Percentiles rank a stretch among this genome's conserved stretches.
phyloP scores from a whole-genome alignment of 2,888 invertebrate genomes.

The Listrodromus nycthemerus region DNA sequence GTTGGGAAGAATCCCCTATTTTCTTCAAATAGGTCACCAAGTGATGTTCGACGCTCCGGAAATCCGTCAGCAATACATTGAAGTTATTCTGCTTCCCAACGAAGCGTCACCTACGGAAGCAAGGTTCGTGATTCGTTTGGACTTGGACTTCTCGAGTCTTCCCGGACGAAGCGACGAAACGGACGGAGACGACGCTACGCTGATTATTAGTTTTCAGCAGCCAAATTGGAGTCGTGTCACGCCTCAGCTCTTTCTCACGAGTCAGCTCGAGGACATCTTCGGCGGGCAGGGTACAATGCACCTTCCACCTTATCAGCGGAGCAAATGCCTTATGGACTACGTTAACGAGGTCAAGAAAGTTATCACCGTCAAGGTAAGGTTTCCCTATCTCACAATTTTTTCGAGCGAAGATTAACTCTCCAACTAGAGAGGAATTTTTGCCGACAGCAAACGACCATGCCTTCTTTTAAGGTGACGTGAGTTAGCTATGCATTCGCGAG shows the following conservation, averaged over 20 bases:
- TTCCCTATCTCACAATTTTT: neutral
- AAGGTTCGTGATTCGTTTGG: conserved; percentile 88
- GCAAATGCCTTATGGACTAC: conserved; percentile 86
- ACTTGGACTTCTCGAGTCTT: conserved; percentile 87
- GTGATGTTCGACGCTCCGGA: conserved; percentile 86
- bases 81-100: conserved; percentile 87
- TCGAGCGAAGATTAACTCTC: neutral
- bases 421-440: too few species aligned
- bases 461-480: too few species aligned
- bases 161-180: conserved; percentile 86
- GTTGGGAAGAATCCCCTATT: conserved; percentile 85
- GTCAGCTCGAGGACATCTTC: conserved; percentile 85
- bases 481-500: too few species aligned
- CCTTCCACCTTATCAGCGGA: conserved; percentile 84
- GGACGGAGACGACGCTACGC: conserved; percentile 85
- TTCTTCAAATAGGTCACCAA: conserved; percentile 88
- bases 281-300: conserved; percentile 82
- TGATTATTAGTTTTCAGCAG: conserved; percentile 87
- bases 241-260: conserved; percentile 85
- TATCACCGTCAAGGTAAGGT: conserved; percentile 85
- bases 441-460: too few species aligned
- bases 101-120: conserved; percentile 84
- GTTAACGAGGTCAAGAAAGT: conserved; percentile 86
- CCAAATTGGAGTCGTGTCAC: conserved; percentile 84
- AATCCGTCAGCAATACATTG: conserved; percentile 87